Percentiles rank a stretch among this genome's conserved stretches.
Evolutionary conservation across 1,140 invertebrate species (phyloP).

Genomic region (Trypoxylus dichotomus): DNA sequence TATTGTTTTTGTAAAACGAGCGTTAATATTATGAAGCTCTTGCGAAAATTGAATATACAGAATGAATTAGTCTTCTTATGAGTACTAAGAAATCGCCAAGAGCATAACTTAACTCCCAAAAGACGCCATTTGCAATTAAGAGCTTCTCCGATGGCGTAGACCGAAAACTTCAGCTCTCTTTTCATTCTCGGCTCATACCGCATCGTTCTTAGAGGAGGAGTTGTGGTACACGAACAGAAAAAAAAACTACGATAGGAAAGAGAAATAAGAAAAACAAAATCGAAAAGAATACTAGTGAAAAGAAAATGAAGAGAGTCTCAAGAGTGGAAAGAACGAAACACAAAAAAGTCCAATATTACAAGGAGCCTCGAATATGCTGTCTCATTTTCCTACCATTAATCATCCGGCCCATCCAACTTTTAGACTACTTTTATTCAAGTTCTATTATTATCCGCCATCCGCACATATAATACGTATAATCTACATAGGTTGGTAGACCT

Average conservation of each 20-base stretch:
- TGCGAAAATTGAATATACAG: too few relatives aligned
- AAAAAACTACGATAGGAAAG: not conserved
- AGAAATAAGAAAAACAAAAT: not conserved
- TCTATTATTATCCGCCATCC: not conserved
- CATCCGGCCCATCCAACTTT: not conserved
- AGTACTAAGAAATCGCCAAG: too few relatives aligned
- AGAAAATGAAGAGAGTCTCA: not conserved
- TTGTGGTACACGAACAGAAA: not conserved
- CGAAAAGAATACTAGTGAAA: not conserved
- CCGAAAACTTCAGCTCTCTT: too few relatives aligned
- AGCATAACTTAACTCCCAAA: too few relatives aligned
- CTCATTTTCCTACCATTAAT: constrained; percentile 19
- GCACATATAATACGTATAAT: not conserved
- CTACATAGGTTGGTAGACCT: too few relatives aligned
- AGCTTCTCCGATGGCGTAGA: too few relatives aligned
- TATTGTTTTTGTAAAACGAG: too few relatives aligned
- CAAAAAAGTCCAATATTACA: constrained; percentile 24
- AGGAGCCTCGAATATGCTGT: constrained; percentile 11
- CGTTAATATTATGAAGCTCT: too few relatives aligned
- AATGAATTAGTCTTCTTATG: too few relatives aligned
- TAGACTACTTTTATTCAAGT: not conserved
- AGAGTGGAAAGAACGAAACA: constrained; percentile 9
- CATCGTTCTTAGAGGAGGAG: too few relatives aligned
- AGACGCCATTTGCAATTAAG: too few relatives aligned
- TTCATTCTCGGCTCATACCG: too few relatives aligned